Conservation (phyloP, 2,888 invertebrate species). For the Craniophora ligustri region DNA sequence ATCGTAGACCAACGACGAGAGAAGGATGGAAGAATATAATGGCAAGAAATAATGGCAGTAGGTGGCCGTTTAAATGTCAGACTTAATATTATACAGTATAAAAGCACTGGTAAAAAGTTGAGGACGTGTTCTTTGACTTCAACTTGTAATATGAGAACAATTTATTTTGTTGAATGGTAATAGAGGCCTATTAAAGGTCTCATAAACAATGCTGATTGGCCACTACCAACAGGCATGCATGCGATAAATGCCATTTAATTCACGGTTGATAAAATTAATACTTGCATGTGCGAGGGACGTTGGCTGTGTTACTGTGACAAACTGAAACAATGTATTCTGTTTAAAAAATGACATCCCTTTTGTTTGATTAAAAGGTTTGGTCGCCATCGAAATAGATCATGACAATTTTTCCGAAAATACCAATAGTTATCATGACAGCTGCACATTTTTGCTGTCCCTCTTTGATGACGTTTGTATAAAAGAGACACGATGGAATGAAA, state of each 20-base stretch:
- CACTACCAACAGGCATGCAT: slow-evolving; percentile 16
- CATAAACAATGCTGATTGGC: slow-evolving; percentile 33
- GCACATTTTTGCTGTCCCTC: too few species aligned
- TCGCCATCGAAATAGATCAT: too few species aligned
- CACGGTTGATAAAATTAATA: slow-evolving; percentile 30
- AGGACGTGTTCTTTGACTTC: slow-evolving; percentile 45
- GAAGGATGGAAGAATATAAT: slow-evolving; percentile 55
- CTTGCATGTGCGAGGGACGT: slow-evolving; percentile 2
- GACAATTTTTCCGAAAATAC: too few species aligned
- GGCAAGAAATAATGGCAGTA: slow-evolving; percentile 68
- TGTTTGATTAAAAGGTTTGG: too few species aligned
- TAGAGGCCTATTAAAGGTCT: slow-evolving; percentile 20
- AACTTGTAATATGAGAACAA: slow-evolving; percentile 25
- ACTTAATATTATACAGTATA: slow-evolving; percentile 68
- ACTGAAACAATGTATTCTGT: too few species aligned
- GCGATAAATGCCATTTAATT: slow-evolving; percentile 38
- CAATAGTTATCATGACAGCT: too few species aligned
- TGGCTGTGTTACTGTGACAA: too few species aligned
- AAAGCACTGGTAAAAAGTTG: slow-evolving; percentile 66
- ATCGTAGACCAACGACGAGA: slow-evolving; percentile 45
- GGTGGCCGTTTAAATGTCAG: slow-evolving; percentile 79
- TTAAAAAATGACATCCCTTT: too few species aligned
- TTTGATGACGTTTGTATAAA: too few species aligned
- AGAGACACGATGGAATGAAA: too few species aligned
- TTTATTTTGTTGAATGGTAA: slow-evolving; percentile 39